Evolutionary conservation across 2,797 vertebrate genomes (phyloP).

Genomic region (Lutjanus campechanus): DNA sequence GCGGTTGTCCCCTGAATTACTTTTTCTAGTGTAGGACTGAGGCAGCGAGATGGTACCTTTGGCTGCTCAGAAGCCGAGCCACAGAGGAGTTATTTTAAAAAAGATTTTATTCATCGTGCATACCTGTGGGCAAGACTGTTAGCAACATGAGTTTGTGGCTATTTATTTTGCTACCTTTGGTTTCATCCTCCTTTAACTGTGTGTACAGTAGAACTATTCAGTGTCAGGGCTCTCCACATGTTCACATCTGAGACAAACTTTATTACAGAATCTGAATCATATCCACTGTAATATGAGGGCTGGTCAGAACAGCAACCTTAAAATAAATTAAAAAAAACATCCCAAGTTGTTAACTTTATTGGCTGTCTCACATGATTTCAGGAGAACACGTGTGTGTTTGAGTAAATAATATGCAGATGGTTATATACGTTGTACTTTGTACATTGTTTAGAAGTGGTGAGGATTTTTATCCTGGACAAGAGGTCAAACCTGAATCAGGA

Average conservation of each 20-base stretch:
- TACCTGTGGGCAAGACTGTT: too few species aligned
- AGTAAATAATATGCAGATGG: neutral
- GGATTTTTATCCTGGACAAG: neutral
- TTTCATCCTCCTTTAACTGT: too few species aligned
- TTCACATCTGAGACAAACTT: neutral
- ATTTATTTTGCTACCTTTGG: too few species aligned
- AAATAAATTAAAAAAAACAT: neutral
- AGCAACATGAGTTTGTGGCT: too few species aligned
- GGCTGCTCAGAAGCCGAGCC: too few species aligned
- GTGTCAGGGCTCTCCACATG: too few species aligned
- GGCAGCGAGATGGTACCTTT: too few species aligned
- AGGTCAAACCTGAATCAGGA: neutral
- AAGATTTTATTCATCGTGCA: too few species aligned
- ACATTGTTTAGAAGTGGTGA: neutral
- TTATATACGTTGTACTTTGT: neutral
- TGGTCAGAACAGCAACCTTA: neutral
- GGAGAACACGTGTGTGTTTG: neutral
- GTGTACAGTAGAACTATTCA: too few species aligned
- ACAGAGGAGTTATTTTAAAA: too few species aligned
- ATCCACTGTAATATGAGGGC: neutral
- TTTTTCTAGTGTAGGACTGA: too few species aligned
- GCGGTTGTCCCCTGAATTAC: too few species aligned
- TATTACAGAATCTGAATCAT: neutral
- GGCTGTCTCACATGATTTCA: conserved; percentile 39
- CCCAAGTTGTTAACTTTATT: conserved; percentile 25